Base-by-base conservation (phyloP, 2,113 vertebrate genomes). In the Aptenodytes patagonicus region DNA sequence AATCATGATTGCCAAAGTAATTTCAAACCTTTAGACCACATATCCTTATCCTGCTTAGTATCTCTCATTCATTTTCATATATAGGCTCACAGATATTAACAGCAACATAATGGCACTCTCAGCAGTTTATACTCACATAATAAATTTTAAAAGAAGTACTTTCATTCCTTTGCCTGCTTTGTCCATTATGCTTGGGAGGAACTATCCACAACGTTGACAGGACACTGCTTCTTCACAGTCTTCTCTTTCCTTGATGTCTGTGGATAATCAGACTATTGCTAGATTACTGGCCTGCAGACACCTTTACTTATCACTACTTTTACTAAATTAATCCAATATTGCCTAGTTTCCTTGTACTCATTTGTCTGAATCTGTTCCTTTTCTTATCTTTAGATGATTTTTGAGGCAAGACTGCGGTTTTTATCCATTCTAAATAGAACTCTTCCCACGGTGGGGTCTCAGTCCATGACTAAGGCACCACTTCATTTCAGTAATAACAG, bases 1-100 rank as follows among this genome's bases (percentile, higher is more conserved):
- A 66, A 46, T 0, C 0, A 10, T 68, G 42, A 66, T 12, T 66
- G 26, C 7, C 64, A 58, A 81, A 44, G 26, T 62, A 1, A 52
- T 76, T 94, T 83, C 31, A 71, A 55, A 61, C 28, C 16, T 80
- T 82, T 38, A 61, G 34, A 32, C 5, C 4, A 46, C 2, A 4
- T 32, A 38, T 49, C 13, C 13, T 77, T 52, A 55, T n/a, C 38
- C 28, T 78, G 36, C 10, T 55, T 46, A 38, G 13, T 24, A n/a
- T 44, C 32, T 75, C 22, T 44, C 20, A 21, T 46, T 78, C 22
- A 42, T 69, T 76, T 87, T 89, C 34, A 49, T 26, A 34, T 62
- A 28, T 13, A 66, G 31, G 9, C 25, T 79, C 13, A 69, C 34
- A 82, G 38, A n/a, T 72, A 68, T 34, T 40, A 79, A 44, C 17